Evolutionary conservation across 2,113 vertebrate genomes (phyloP), one percentile per base, ranked within the genome.

Genomic region (Gymnobelideus leadbeateri): DNA sequence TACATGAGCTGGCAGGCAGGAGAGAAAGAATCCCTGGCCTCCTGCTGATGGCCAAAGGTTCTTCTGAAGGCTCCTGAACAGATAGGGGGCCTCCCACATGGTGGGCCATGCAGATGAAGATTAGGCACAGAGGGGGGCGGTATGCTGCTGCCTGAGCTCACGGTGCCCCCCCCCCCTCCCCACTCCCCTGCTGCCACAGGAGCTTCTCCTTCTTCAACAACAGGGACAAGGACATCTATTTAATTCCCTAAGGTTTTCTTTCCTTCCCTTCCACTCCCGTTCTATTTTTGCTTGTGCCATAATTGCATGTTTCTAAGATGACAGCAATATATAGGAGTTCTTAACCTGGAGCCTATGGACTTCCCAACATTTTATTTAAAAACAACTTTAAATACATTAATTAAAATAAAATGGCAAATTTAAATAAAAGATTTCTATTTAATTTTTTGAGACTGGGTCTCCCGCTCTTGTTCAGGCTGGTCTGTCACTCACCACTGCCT

Each of bases 101-200:
- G 37, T 21, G 68, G 68, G 5, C 19, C n/a, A n/a, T 16, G 6
- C 16, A 77, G 61, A 61, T 61, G 57, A 61, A 31, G 57, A 68
- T 37, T 37, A 37, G 31, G 0, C 31, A n/a, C 14, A 16, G 61
- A 43, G 37, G 4, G 6, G 68, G 16, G n/a, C 43, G n/a, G n/a
- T 37, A 21, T 43, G n/a, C 68, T 77, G n/a, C 68, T n/a, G n/a
- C n/a, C 37, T n/a, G 68, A n/a, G 37, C 14, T 43, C 68, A 14
- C 0, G 4, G 37, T 0, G 3, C 28, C 57, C 57, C 14, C 1
- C n/a, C n/a, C n/a, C n/a, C n/a, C n/a, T n/a, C n/a, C n/a, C n/a
- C n/a, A n/a, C n/a, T n/a, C n/a, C n/a, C n/a, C n/a, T 1, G 16
- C 68, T 21, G 19, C 21, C 19, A 37, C 68, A 77, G 68, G 68